phyloP scores from a whole-genome alignment of 2,797 vertebrate genomes.

The Xenopus petersii region DNA sequence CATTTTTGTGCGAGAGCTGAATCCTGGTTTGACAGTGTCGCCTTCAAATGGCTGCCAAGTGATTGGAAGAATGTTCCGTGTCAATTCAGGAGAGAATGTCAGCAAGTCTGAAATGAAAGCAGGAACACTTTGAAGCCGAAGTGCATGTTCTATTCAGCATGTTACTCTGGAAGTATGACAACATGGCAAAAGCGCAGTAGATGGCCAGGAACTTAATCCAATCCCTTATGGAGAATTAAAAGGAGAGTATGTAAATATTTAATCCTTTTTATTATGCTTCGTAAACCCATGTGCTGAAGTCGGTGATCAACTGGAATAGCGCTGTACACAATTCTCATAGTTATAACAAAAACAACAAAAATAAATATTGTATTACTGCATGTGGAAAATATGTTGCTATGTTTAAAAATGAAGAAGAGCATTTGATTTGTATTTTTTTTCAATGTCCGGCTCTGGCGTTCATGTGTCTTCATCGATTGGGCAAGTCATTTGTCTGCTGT shows the following conservation, averaged over 20 bases:
- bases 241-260: neutral
- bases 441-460: no score
- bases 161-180: neutral
- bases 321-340: no score
- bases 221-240: neutral
- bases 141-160: neutral
- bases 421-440: no score
- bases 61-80: neutral
- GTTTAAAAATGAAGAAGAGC: no score
- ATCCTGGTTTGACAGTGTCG: neutral
- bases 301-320: no score
- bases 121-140: conserved; percentile 30
- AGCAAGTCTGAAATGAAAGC: conserved; percentile 38
- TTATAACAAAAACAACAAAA: no score
- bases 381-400: no score
- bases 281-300: neutral
- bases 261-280: neutral
- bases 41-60: neutral
- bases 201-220: neutral
- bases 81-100: conserved; percentile 15
- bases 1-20: neutral
- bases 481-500: no score
- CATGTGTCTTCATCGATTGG: no score
- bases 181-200: neutral
- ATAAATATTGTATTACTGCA: no score